Percentiles rank a stretch among this genome's conserved stretches.
These are phyloP conservation scores for Sylvia atricapilla DNA, from an alignment of 2,113 vertebrate species.

Conservation along the genomic window DNA sequence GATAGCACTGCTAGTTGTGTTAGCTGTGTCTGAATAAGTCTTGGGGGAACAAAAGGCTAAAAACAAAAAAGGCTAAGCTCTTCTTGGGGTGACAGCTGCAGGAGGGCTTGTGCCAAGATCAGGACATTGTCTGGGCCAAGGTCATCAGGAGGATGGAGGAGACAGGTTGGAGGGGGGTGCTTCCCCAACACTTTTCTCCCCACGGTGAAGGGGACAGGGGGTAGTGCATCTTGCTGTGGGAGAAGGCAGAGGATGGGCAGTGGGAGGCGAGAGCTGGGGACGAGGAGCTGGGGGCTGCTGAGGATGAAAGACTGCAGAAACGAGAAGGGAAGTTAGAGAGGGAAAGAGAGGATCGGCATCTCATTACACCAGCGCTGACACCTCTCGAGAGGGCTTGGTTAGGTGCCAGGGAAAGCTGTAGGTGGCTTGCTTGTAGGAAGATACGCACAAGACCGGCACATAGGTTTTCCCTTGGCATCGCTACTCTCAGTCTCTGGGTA, in stretches of 20 bases:
- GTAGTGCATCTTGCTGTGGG: accelerated
- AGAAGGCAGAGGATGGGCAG: accelerated
- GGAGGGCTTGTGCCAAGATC: background rate
- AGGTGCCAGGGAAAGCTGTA: background rate
- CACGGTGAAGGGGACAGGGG: accelerated
- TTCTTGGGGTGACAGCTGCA: background rate
- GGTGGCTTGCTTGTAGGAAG: background rate
- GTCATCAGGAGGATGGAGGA: background rate
- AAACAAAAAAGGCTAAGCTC: background rate
- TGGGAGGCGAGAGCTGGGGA: background rate
- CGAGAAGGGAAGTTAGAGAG: background rate
- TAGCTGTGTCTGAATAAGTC: background rate
- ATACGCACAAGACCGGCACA: background rate
- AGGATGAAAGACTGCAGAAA: background rate
- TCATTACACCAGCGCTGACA: background rate
- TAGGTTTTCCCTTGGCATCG: background rate
- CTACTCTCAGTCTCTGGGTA: background rate
- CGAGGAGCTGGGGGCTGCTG: accelerated
- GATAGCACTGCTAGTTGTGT: background rate
- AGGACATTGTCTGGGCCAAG: background rate
- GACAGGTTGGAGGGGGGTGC: accelerated
- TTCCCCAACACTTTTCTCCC: accelerated
- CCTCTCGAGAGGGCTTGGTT: background rate
- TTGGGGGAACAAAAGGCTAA: background rate
- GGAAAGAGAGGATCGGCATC: background rate